Evolutionary conservation across 2,113 vertebrate genomes (phyloP).

Genomic region (Misgurnus anguillicaudatus): DNA sequence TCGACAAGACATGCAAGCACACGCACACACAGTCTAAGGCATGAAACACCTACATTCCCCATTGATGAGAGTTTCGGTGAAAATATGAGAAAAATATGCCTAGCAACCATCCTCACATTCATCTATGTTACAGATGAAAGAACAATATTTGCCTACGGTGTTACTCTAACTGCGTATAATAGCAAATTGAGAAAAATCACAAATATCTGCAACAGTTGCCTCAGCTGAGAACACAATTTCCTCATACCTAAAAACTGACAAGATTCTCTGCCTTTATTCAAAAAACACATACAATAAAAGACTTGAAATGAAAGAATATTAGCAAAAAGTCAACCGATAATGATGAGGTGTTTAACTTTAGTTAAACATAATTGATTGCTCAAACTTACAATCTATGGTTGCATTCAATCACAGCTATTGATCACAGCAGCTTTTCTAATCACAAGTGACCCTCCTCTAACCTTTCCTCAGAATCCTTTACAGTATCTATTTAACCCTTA

Average conservation of each 20-base stretch:
- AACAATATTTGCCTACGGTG: slow-evolving; percentile 41
- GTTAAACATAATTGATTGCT: neutral
- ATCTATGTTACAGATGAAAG: slow-evolving; percentile 43
- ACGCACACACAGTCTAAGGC: slow-evolving; percentile 23
- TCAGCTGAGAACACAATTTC: slow-evolving; percentile 14
- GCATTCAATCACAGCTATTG: slow-evolving; percentile 52
- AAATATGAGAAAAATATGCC: slow-evolving; percentile 17
- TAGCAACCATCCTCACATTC: slow-evolving; percentile 38
- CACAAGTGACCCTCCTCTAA: neutral
- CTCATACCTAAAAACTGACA: slow-evolving; percentile 5
- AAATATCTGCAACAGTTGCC: slow-evolving; percentile 11
- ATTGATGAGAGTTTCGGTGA: slow-evolving; percentile 20
- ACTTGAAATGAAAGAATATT: neutral
- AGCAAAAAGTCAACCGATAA: neutral
- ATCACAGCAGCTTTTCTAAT: slow-evolving; percentile 33
- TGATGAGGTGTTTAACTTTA: neutral
- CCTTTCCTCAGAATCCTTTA: slow-evolving; percentile 26
- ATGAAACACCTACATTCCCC: slow-evolving; percentile 51
- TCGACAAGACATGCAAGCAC: slow-evolving; percentile 12
- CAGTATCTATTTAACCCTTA: neutral
- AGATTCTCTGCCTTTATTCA: neutral
- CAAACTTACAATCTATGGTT: slow-evolving; percentile 38
- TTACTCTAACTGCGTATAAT: slow-evolving; percentile 19
- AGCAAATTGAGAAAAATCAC: slow-evolving; percentile 54
- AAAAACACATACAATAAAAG: neutral